These are phyloP conservation scores for Apotomis betuletana DNA, from an alignment of 2,888 invertebrate genomes.

Conservation along the genomic window DNA sequence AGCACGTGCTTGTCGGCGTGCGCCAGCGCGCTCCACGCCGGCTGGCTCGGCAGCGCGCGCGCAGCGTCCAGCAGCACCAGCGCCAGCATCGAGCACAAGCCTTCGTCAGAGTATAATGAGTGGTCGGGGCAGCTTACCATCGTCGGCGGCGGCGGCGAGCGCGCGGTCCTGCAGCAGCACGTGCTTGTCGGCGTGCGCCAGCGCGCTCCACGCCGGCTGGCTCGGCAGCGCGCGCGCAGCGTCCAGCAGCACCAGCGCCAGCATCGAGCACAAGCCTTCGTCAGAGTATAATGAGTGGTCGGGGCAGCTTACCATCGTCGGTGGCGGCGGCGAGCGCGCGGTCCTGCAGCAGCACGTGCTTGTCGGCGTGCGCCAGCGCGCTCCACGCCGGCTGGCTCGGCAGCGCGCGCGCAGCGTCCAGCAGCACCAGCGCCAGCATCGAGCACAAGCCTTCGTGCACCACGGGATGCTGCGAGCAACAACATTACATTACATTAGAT, in stretches of 20 bases:
- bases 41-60: constrained; percentile 52
- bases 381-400: constrained; percentile 83
- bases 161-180: constrained; percentile 93
- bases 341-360: constrained; percentile 92
- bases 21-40: constrained; percentile 87
- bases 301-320: constrained; percentile 84
- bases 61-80: constrained; percentile 59
- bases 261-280: constrained; percentile 67
- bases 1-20: constrained; percentile 91
- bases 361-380: constrained; percentile 88
- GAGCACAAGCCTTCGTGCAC: constrained; percentile 71
- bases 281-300: neutral
- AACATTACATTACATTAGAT: no score
- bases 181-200: constrained; percentile 90
- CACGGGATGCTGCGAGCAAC: constrained; percentile 56
- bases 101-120: no score
- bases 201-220: constrained; percentile 85
- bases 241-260: constrained; percentile 64
- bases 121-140: constrained; percentile 72
- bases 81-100: constrained; percentile 66
- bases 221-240: constrained; percentile 52
- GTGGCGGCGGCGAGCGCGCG: constrained; percentile 88
- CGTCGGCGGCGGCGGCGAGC: constrained; percentile 87
- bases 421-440: constrained; percentile 61
- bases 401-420: constrained; percentile 58